Evolutionary conservation across 64 coral and sea anemone species (phyloP), one percentile per base, ranked within the genome.

Genomic region (Exaiptasia diaphana): DNA sequence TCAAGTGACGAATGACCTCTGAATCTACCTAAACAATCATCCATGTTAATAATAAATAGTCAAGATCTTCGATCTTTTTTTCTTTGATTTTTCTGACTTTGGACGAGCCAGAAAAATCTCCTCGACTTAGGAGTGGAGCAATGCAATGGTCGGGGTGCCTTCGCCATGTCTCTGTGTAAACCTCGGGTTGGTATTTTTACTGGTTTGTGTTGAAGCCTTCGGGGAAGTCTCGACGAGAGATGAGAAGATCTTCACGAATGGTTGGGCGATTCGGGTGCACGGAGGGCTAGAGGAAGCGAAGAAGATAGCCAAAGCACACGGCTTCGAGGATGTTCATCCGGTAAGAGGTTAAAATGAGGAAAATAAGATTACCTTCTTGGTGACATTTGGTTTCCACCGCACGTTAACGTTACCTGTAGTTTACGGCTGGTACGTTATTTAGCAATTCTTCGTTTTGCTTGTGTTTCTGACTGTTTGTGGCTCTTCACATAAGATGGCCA

Each of bases 171-270:
- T 21, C 6, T 73, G 40, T 45, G 36, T 73, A 73, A 73, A 45
- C 73, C 86, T 88, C 53, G 91, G 83, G 74, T 63, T 87, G 65
- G 63, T 90, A 57, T 64, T 89, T 76, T 74, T 52, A 64, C 67
- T 43, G 41, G 41, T 88, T 17, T 35, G 61, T 50, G 71, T 85
- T 26, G 55, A 40, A 53, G 62, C 86, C 48, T 76, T 75, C 74
- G 83, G 37, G 68, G 65, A 53, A 53, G 53, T 43, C 32, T 54
- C 25, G 13, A 86, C 34, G 56, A 65, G 74, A 65, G 30, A 39
- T 17, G 90, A 84, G 45, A 93, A 76, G 45, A 75, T 93, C 79
- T 99, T 72, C 45, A 99, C 95, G 15, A 99, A 99, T 76, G 95
- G 90, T 71, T 99, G 95, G 95, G 95, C 95, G 17, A 88, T 99